Base-by-base conservation (phyloP, 2,888 invertebrate species). In the Melieria picta region DNA sequence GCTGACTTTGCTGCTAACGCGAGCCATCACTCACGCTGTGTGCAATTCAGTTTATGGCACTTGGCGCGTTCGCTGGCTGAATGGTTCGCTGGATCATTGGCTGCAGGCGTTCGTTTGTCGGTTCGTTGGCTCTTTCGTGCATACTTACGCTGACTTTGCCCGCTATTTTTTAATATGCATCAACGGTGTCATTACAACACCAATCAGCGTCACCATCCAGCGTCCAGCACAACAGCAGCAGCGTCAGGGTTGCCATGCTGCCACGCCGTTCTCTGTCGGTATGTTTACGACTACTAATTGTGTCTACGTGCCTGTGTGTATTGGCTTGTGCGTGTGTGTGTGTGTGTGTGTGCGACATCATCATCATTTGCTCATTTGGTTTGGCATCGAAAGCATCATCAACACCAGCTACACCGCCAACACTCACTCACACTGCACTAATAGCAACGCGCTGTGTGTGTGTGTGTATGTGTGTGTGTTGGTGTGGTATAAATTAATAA, bases 401-500 rank as follows among this genome's bases (percentile, higher is more conserved):
- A 13, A 9, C 7, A 42, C 42, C 45, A 66, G 9, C 66, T 16
- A 9, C 48, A 60, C 46, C 10, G 30, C 2, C 30, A 30, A 63
- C 45, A 11, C 16, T 47, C 52, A 57, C n/a, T 7, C 56, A 60
- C n/a, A 60, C 52, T 50, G 30, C 10, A 58, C 16, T 48, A 69
- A 47, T 43, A 69, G 46, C 58, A 72, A 13, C 42, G 55, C 5
- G 47, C 47, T 71, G 70, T 72, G 45, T 56, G 7, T 65, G 48
- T 52, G 60, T 43, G 47, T 66, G 58, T 65, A 72, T 72, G 66
- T 72, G 63, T 71, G 57, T 69, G 61, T 30, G 61, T 57, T 62
- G 13, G 78, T 80, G 77, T 75, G 79, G 78, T 76, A 79, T 82
- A 81, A 83, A 83, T 83, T 83, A 83, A 84, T 84, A 84, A 82